A percentile compares a stretch with the other conserved stretches of the same genome.
Conservation (phyloP, 2,888 invertebrate species). For the Ephialtes manifestator region DNA sequence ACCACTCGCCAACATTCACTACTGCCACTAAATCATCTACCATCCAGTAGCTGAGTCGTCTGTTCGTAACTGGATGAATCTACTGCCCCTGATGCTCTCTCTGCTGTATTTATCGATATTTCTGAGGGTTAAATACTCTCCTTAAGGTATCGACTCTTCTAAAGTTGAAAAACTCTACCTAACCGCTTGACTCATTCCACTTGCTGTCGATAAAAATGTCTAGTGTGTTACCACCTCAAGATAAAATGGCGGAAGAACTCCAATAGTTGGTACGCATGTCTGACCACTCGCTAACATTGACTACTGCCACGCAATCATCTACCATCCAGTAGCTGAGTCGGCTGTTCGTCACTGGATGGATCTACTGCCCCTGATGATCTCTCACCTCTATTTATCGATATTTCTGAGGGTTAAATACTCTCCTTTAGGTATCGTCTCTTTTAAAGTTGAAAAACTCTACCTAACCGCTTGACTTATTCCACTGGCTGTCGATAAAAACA, state of each 20-base stretch:
- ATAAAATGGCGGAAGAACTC: background rate
- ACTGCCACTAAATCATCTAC: constrained; percentile 30
- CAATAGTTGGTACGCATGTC: background rate
- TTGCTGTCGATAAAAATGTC: background rate
- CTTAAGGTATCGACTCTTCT: background rate
- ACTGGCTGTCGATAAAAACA: background rate
- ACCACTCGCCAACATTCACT: background rate
- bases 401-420: no score
- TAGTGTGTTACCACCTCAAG: background rate
- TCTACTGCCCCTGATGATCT: constrained; percentile 16
- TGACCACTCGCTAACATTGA: background rate
- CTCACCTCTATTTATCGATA: no score
- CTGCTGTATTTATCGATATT: background rate
- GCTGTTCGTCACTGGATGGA: constrained; percentile 10
- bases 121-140: no score
- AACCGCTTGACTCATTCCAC: background rate
- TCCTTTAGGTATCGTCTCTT: background rate
- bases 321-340: constrained; percentile 9
- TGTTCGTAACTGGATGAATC: constrained; percentile 4
- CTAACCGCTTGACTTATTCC: background rate
- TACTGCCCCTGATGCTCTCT: constrained; percentile 7
- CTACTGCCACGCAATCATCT: constrained; percentile 28
- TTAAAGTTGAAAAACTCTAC: background rate
- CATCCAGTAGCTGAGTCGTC: constrained; percentile 13
- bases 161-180: background rate